Percentiles rank a stretch among this genome's conserved stretches.
Conservation (phyloP, 1,140 invertebrate species). For the Neodiprion pinetum region DNA sequence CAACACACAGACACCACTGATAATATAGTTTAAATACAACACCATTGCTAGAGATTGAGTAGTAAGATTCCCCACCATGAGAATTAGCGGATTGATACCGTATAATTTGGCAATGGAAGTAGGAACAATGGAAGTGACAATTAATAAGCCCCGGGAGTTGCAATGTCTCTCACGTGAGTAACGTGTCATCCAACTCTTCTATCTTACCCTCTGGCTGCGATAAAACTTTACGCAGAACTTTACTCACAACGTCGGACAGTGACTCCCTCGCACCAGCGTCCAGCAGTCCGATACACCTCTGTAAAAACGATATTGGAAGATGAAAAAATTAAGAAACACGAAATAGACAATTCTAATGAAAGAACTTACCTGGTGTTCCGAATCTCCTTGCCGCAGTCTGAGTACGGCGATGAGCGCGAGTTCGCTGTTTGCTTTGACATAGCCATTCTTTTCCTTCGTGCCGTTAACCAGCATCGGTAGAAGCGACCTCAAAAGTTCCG, state of each 20-base stretch:
- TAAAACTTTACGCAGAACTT: constrained; percentile 78
- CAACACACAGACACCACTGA: no score
- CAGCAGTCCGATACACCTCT: constrained; percentile 78
- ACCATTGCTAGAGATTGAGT: no score
- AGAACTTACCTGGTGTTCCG: constrained; percentile 73
- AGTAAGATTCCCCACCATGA: constrained; percentile 2
- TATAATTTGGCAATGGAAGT: neutral
- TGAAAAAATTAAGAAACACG: neutral
- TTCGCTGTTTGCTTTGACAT: constrained; percentile 93
- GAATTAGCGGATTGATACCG: neutral
- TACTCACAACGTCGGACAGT: constrained; percentile 86
- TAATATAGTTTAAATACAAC: no score
- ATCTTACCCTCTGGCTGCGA: constrained; percentile 81
- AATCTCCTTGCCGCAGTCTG: constrained; percentile 78
- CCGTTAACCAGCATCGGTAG: constrained; percentile 94
- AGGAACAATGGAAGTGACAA: constrained; percentile 23
- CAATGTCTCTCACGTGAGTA: constrained; percentile 73
- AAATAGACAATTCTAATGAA: constrained; percentile 10
- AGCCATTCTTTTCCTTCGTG: constrained; percentile 96
- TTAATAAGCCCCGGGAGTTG: constrained; percentile 38
- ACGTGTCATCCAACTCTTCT: constrained; percentile 90
- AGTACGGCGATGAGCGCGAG: constrained; percentile 87
- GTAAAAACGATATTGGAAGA: constrained; percentile 41
- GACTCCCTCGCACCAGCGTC: constrained; percentile 89
- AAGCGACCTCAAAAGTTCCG: constrained; percentile 79